These are phyloP conservation scores for Synanthedon andrenaeformis DNA, from an alignment of 2,888 invertebrate genomes.

Conservation along the genomic window DNA sequence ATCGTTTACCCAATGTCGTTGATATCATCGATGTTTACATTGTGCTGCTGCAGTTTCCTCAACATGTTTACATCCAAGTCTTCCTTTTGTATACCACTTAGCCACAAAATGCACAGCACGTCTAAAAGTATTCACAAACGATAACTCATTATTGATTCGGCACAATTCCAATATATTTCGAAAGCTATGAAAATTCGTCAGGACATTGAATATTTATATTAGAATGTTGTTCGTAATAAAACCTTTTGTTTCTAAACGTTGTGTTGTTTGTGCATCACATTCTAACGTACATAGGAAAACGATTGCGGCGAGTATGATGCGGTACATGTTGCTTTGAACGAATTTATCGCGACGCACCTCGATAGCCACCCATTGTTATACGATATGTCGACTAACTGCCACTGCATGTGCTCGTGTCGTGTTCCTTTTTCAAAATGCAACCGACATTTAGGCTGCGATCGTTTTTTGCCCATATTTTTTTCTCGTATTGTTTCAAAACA, in stretches of 20 bases:
- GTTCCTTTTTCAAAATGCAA: conserved; percentile 3
- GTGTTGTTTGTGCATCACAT: conserved; percentile 29
- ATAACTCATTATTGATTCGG: not conserved
- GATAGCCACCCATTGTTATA: conserved; percentile 13
- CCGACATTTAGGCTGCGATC: not conserved
- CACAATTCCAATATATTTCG: no score
- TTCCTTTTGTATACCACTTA: conserved; percentile 54
- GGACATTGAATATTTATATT: not conserved
- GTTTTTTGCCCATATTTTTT: not conserved
- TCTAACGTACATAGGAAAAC: conserved; percentile 60
- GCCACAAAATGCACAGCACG: conserved; percentile 50
- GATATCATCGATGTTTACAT: conserved; percentile 44
- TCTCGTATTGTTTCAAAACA: no score
- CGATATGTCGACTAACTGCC: not conserved
- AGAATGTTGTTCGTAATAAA: conserved; percentile 15
- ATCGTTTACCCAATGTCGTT: conserved; percentile 19
- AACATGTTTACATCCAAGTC: conserved; percentile 40
- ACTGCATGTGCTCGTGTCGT: not conserved
- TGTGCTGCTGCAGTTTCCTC: conserved; percentile 40
- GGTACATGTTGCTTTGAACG: conserved; percentile 40
- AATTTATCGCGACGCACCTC: conserved; percentile 28
- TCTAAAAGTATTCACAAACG: conserved; percentile 32
- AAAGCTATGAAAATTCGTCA: no score
- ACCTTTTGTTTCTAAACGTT: conserved; percentile 56
- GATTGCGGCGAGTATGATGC: conserved; percentile 35